These are phyloP conservation scores for Litocranius walleri DNA, from an alignment of 2,113 vertebrate species.

Conservation along the genomic window DNA sequence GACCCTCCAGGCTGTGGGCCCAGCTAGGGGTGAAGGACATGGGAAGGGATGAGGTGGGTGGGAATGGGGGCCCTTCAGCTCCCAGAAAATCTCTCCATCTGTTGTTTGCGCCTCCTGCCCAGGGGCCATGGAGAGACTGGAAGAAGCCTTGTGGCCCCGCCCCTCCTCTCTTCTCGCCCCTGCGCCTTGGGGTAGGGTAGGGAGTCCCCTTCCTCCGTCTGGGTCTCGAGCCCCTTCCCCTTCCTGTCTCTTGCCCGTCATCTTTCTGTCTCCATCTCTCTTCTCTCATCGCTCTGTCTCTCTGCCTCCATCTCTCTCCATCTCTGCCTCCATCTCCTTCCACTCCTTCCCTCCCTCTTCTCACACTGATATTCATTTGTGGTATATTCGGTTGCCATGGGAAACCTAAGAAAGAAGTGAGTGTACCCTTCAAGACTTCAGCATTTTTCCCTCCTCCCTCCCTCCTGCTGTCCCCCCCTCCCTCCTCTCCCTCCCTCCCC, in stretches of 20 bases:
- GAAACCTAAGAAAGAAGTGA: constrained; percentile 89
- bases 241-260: background rate
- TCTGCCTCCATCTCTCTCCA: background rate
- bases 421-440: constrained; percentile 85
- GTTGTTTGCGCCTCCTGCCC: background rate
- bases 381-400: constrained; percentile 88
- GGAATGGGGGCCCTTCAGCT: background rate
- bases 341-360: background rate
- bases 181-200: background rate
- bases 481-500: background rate
- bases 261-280: background rate
- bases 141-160: background rate
- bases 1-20: background rate
- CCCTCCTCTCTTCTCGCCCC: background rate
- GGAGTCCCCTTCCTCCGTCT: background rate
- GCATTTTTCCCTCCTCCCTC: constrained; percentile 65
- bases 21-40: background rate
- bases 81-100: background rate
- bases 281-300: background rate
- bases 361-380: constrained; percentile 82
- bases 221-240: background rate
- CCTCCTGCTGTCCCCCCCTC: constrained; percentile 13
- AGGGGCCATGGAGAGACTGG: background rate
- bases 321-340: constrained; percentile 61
- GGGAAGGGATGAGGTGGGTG: background rate